These are phyloP conservation scores for Delphinapterus leucas DNA, from an alignment of 2,113 vertebrate genomes.

Conservation along the genomic window DNA sequence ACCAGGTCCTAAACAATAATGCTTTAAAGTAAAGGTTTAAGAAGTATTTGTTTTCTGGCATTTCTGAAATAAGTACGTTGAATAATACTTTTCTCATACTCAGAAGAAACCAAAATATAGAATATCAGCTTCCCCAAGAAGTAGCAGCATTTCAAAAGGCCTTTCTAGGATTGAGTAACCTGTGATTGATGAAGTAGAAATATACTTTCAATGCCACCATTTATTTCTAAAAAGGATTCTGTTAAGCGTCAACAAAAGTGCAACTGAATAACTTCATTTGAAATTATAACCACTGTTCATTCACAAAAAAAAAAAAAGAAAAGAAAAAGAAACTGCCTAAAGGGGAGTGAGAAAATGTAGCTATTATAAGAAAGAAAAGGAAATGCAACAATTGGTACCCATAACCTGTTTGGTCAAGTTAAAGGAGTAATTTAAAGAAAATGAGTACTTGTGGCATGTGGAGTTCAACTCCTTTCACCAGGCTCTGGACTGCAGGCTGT, in stretches of 20 bases:
- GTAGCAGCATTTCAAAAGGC: not conserved
- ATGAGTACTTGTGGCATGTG: not conserved
- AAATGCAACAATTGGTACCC: not conserved
- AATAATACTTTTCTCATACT: constrained; percentile 42
- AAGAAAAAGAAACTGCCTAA: constrained; percentile 19
- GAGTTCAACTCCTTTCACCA: not conserved
- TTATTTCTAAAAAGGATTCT: constrained; percentile 36
- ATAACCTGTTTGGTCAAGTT: constrained; percentile 15
- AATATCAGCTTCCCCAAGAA: constrained; percentile 5
- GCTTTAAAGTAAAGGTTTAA: not conserved
- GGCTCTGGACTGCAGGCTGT: not conserved
- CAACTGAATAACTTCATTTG: constrained; percentile 36
- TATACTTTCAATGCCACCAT: constrained; percentile 2
- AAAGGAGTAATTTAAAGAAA: constrained; percentile 48
- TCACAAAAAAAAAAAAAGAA: not conserved
- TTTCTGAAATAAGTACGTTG: constrained; percentile 45
- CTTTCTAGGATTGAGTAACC: not conserved
- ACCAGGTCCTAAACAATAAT: not conserved
- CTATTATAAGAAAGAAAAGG: constrained; percentile 19
- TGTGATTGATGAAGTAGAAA: constrained; percentile 20
- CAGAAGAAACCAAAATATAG: constrained; percentile 42
- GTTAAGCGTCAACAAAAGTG: constrained; percentile 32
- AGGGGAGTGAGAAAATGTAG: not conserved
- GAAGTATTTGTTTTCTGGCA: constrained; percentile 36
- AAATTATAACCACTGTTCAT: constrained; percentile 34